Evolutionary conservation across 2,797 vertebrate genomes (phyloP), one percentile per base, ranked within the genome.

Genomic region (Eurystomus glaucurus): DNA sequence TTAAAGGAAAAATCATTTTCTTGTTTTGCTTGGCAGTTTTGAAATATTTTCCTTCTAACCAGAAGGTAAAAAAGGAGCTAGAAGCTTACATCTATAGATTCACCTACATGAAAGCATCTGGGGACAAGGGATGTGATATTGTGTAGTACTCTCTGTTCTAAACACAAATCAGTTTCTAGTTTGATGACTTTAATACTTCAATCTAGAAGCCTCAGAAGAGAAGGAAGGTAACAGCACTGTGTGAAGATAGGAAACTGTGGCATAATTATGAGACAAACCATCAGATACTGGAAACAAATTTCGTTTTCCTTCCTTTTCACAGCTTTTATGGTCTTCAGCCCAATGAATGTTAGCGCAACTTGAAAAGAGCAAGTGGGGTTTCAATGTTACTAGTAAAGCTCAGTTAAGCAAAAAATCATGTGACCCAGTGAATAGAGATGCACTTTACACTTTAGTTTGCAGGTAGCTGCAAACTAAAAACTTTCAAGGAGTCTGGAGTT

Each of bases 41-140:
- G 46, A 79, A 78, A 75, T 58, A 33, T 52, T 55, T 85, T 85
- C 31, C 31, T 85, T 72, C 46, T 65, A 88, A 58, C 5, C 23
- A 76, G 20, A 46, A 64, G 9, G 35, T 41, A 61, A 77, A 74
- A 72, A 62, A 39, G 22, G 11, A 86, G 26, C 33, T 72, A 60
- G 46, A 80, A 57, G 64, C 21, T 76, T 70, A 65, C 14, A 35
- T 14, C n/a, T 39, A 60, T 7, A 66, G 39, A 60, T 50, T 79
- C 2, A 0, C 46, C 19, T 41, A 41, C 50, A 46, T 3, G 1
- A 62, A 33, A 13, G 19, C 11, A 51, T 60, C 1, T 55, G 16
- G 21, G 46, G 28, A 46, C 39, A 77, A 37, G 8, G 20, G 6
- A 79, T 52, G 23, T 22, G 35, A 29, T 61, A 29, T 2, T 35